Evolutionary conservation across 2,888 invertebrate genomes (phyloP).

Genomic region (Glyphotaelius pellucidus): DNA sequence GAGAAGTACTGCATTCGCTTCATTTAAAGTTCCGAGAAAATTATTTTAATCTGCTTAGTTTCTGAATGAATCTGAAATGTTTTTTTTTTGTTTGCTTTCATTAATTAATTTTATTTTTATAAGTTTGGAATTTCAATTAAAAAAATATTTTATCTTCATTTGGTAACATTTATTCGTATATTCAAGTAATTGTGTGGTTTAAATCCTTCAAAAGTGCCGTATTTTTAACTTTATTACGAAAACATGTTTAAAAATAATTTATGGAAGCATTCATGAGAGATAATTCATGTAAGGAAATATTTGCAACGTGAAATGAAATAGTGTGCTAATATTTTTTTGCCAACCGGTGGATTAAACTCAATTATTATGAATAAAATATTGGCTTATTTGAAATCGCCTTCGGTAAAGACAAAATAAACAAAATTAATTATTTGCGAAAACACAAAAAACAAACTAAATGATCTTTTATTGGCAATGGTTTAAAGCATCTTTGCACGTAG

Average conservation of each 20-base stretch:
- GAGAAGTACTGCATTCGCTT: neutral
- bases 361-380: neutral
- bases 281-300: neutral
- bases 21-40: neutral
- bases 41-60: neutral
- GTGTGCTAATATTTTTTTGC: neutral
- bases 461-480: no score
- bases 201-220: neutral
- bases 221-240: neutral
- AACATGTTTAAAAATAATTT: neutral
- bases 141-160: no score
- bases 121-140: neutral
- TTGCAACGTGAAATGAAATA: neutral
- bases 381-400: neutral
- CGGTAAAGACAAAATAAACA: neutral
- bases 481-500: no score
- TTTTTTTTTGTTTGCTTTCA: neutral
- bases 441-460: no score
- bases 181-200: no score
- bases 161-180: no score
- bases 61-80: neutral
- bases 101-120: neutral
- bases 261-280: no score
- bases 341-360: neutral
- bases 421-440: neutral